These are phyloP conservation scores for Seira musarum DNA, from an alignment of 2,888 invertebrate genomes.

Conservation along the genomic window DNA sequence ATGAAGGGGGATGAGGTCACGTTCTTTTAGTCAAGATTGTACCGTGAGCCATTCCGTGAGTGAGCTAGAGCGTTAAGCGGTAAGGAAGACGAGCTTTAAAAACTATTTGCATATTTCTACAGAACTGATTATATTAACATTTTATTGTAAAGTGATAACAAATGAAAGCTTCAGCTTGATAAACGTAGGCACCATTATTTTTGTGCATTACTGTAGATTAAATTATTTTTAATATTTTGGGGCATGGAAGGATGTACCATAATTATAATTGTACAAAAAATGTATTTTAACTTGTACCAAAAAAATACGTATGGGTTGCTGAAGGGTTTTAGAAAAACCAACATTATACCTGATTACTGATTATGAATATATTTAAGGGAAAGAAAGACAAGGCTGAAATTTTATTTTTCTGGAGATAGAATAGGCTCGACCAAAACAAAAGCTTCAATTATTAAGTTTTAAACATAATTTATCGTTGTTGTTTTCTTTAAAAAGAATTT, in stretches of 20 bases:
- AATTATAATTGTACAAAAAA: slow-evolving; percentile 21
- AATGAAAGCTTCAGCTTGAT: slow-evolving; percentile 1
- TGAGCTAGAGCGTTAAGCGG: too few species aligned
- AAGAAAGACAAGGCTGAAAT: slow-evolving; percentile 34
- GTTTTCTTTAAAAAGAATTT: background rate
- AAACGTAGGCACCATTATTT: slow-evolving; percentile 4
- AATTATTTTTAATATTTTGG: slow-evolving; percentile 13
- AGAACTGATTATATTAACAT: slow-evolving; percentile 44
- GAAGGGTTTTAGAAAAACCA: background rate
- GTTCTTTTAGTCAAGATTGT: slow-evolving; percentile 26
- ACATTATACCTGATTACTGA: background rate
- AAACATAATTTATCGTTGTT: background rate
- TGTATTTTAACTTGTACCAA: slow-evolving; percentile 46
- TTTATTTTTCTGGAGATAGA: slow-evolving; percentile 3
- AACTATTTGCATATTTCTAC: slow-evolving; percentile 40
- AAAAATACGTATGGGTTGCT: slow-evolving; percentile 22
- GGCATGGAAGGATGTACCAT: background rate
- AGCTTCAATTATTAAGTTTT: background rate
- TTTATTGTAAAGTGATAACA: too few species aligned
- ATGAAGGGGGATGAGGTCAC: slow-evolving; percentile 13
- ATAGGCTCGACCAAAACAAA: background rate
- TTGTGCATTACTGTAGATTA: background rate
- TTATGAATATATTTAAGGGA: slow-evolving; percentile 5
- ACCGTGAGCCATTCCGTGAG: slow-evolving; percentile 25
- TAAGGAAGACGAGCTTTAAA: background rate